These are phyloP conservation scores for Hypsopygia costalis DNA, from an alignment of 2,888 invertebrate genomes.

Conservation along the genomic window DNA sequence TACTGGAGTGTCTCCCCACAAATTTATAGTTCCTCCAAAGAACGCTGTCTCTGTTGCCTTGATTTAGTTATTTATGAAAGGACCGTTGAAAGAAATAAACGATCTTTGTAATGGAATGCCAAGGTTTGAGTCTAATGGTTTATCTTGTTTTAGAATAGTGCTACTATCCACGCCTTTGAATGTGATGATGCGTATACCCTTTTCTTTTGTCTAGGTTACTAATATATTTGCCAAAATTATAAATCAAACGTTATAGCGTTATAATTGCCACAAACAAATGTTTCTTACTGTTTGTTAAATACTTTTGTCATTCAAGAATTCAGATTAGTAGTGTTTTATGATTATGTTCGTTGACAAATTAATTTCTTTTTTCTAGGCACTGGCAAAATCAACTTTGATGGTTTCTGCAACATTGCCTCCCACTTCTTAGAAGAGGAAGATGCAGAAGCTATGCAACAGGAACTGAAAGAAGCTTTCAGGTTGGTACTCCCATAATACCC, in stretches of 20 bases:
- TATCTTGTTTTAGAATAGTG: conserved; percentile 14
- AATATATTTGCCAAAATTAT: not conserved
- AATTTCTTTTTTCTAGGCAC: conserved; percentile 71
- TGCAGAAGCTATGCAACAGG: conserved; percentile 97
- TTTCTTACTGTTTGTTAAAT: not conserved
- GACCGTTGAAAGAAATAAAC: conserved; percentile 27
- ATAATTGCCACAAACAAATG: not conserved
- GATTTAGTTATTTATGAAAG: conserved; percentile 32
- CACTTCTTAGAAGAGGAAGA: conserved; percentile 98
- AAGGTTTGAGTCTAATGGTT: conserved; percentile 14
- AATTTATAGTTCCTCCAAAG: conserved; percentile 29
- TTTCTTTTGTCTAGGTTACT: not conserved
- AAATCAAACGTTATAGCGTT: not conserved
- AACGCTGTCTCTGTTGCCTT: conserved; percentile 31
- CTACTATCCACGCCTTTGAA: conserved; percentile 4
- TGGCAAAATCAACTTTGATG: conserved; percentile 96
- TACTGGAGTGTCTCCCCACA: conserved; percentile 27
- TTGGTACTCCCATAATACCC: conserved; percentile 20
- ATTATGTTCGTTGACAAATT: not conserved
- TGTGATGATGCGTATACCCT: conserved; percentile 1
- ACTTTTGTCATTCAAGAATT: not conserved
- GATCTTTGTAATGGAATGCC: conserved; percentile 17
- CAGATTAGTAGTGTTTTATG: not conserved
- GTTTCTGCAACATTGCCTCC: conserved; percentile 94
- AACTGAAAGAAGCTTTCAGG: conserved; percentile 98